Evolutionary conservation across 1,140 invertebrate species (phyloP), one percentile per base, ranked within the genome.

Genomic region (Papilio polytes): DNA sequence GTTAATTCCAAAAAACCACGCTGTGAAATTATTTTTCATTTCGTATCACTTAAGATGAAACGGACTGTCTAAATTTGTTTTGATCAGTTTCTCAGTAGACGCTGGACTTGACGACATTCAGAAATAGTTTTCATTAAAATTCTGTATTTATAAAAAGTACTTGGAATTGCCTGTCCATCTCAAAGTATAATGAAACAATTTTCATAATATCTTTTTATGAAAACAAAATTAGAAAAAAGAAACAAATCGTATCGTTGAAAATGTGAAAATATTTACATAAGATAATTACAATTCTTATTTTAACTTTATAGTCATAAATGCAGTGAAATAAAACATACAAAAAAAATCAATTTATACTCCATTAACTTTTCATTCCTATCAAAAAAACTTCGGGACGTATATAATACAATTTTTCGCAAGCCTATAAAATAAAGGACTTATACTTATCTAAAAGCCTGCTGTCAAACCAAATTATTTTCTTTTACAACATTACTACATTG

Each of bases 401-500:
- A 70, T 70, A 70, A 70, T 31, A 70, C 63, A 70, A 70, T 70
- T 70, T 70, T 70, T 18, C 63, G 63, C 63, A 18, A 31, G 12
- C 26, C 63, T 70, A 31, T 70, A 70, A 70, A 70, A 70, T 70
- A 70, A 70, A 70, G 31, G 63, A 70, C 63, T 70, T 70, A 70
- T 70, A 70, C 63, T 70, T 31, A 36, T 26, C 63, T 70, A 70
- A 70, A 70, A 70, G 63, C 63, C 26, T 36, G 63, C 63, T 70
- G 63, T 70, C 63, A 70, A 70, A 70, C 63, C 63, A 31, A 70
- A 36, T 70, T 70, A 36, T 70, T 26, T 70, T 70, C 63, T 70
- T 70, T 70, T 31, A 36, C 63, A 70, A 70, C 63, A 70, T 70
- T 70, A 70, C 26, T 59, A 59, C 56, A 7, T 20, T 59, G 56